Evolutionary conservation across 2,113 vertebrate species (phyloP), one percentile per base, ranked within the genome.

Genomic region (Lipophrys pholis): DNA sequence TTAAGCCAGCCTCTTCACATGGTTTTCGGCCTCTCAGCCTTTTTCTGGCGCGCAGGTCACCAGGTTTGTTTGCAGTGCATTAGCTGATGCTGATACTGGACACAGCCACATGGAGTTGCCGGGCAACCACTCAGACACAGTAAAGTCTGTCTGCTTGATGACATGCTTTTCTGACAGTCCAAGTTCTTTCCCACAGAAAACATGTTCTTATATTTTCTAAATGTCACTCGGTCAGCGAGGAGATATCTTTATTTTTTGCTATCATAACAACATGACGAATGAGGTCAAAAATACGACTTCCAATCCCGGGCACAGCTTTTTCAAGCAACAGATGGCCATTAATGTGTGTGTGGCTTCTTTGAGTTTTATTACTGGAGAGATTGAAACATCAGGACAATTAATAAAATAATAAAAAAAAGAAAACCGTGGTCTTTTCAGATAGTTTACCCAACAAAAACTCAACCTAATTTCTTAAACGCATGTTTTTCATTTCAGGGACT

Each of bases 141-240:
- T 68, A 84, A 76, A 41, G 69, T 85, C 80, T 60, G 77, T 90
- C 87, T 89, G 82, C 74, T 81, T 66, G 85, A 86, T 69, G 82
- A 81, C 90, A 90, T 91, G 89, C 50, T 89, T 93, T 59, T 86
- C 84, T 87, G 83, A 89, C 78, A 90, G 81, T 53, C 60, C 58
- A 40, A 74, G 86, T 81, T 87, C 81, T 92, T 92, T 93, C 92
- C 93, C 92, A 93, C 90, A 92, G 86, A 90, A 88, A 84, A 59
- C 64, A 83, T 87, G 81, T 91, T 89, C 77, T 70, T 82, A 73
- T 78, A 86, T 91, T 91, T 88, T 89, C 87, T 78, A 82, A 89
- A 81, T 74, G 83, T 90, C 78, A 78, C 83, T 89, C 78, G 79
- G 83, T 84, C 81, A 80, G 56, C 54, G 41, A 84, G 77, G 74